phyloP scores from a whole-genome alignment of 2,888 invertebrate species.

The Tetragonisca angustula region DNA sequence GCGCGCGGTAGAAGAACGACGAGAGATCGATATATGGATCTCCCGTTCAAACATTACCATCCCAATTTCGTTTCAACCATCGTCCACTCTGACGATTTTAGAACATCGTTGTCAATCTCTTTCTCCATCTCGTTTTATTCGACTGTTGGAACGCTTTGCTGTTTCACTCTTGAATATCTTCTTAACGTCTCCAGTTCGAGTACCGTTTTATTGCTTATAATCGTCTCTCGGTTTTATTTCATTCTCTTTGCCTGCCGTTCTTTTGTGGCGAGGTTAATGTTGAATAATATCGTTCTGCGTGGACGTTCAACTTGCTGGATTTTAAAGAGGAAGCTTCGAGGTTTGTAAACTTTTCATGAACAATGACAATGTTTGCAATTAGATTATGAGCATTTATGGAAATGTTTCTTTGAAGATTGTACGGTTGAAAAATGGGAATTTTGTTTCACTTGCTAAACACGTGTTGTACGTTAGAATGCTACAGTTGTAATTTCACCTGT shows the following conservation, averaged over 20 bases:
- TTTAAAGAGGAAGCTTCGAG: not conserved
- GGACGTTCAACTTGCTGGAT: not conserved
- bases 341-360: not conserved
- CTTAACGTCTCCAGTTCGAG: not conserved
- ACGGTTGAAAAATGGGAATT: too few relatives aligned
- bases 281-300: not conserved
- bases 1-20: too few relatives aligned
- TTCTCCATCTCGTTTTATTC: not conserved
- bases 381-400: not conserved
- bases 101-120: conserved; percentile 15
- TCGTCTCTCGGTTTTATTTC: not conserved
- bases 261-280: not conserved
- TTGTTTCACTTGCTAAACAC: too few relatives aligned
- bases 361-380: not conserved
- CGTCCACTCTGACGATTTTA: conserved; percentile 34
- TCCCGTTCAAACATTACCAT: conserved; percentile 69
- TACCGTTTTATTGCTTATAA: not conserved
- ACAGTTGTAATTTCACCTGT: too few relatives aligned
- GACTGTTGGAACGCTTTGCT: not conserved
- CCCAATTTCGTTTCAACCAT: conserved; percentile 35
- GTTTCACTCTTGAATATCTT: not conserved
- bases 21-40: conserved; percentile 67
- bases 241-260: not conserved
- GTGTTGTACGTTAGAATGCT: too few relatives aligned
- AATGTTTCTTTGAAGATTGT: too few relatives aligned